Evolutionary conservation across 2,888 invertebrate genomes (phyloP), one percentile per base, ranked within the genome.

Genomic region (Deladenus siricidicola): DNA sequence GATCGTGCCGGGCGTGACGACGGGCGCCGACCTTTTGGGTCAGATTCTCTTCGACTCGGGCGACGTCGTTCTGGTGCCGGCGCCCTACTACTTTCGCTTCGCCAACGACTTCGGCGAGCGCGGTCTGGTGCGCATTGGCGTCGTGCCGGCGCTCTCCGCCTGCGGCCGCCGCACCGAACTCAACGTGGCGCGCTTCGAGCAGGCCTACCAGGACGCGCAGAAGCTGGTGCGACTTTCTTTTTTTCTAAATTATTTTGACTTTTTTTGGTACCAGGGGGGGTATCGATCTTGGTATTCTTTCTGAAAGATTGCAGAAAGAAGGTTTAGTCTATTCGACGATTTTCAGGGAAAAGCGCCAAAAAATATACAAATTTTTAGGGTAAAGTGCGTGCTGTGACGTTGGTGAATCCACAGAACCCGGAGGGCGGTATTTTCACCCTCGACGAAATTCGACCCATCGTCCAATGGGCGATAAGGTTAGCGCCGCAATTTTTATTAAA

Each of bases 71-170:
- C 30, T 68, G 26, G 60, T 28, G 21, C 62, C 67, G 24, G 43
- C 69, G 8, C 69, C 69, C 17, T 68, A 49, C 57, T 68, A 68
- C 48, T 71, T 68, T 50, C 66, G 69, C n/a, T 68, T 70, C 34
- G 68, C 70, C 21, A 68, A 68, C 45, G 69, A 68, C 30, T 68
- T 68, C 45, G 66, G 66, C 8, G 66, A 66, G 47, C 44, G 61
- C 4, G 59, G 61, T 1, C 50, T 63, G 43, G 62, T 58, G 19
- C 51, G 63, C 24, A 68, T 66, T 29, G 59, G 44, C 4, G 52
- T 47, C 19, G 67, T 67, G 30, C 60, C 69, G 1, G 56, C 70
- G 21, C 48, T 67, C 17, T 63, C 52, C 26, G 62, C 29, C 8
- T 58, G 61, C 28, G 52, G 58, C 47, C 47, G 26, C 4, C 45